These are phyloP conservation scores for Listronotus bonariensis DNA, from an alignment of 1,140 invertebrate species.

Conservation along the genomic window DNA sequence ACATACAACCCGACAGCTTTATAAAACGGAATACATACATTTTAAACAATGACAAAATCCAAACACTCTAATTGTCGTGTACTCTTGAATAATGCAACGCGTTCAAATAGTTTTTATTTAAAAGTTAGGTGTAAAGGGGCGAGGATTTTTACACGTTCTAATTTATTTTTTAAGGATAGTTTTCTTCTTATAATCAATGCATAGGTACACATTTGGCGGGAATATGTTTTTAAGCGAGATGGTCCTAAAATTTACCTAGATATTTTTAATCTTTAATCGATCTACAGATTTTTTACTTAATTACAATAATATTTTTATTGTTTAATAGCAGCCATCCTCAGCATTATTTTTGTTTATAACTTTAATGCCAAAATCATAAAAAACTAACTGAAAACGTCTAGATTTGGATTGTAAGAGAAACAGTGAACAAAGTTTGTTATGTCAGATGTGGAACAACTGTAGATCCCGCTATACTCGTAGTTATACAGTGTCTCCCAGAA, in stretches of 20 bases:
- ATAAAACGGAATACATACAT: constrained; percentile 1
- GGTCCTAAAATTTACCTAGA: constrained; percentile 33
- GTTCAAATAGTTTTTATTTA: no score
- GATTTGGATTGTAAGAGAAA: background rate
- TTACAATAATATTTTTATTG: constrained; percentile 27
- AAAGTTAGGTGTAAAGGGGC: no score
- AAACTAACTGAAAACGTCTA: background rate
- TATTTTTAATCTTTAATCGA: constrained; percentile 24
- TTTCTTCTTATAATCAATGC: constrained; percentile 17
- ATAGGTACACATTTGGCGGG: constrained; percentile 29
- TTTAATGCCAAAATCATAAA: background rate
- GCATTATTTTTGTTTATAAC: constrained; percentile 23
- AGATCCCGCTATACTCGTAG: no score
- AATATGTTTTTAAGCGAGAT: constrained; percentile 32
- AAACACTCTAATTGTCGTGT: background rate
- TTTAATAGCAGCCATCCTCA: constrained; percentile 33
- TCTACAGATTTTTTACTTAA: constrained; percentile 15
- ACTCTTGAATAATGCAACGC: no score
- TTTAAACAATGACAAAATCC: background rate
- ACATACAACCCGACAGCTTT: no score
- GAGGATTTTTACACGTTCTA: background rate
- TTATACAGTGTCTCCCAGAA: no score
- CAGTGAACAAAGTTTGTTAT: background rate
- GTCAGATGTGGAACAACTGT: no score
- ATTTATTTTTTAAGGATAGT: constrained; percentile 15